phyloP scores from a whole-genome alignment of 2,797 vertebrate species.

The Argyrosomus regius region DNA sequence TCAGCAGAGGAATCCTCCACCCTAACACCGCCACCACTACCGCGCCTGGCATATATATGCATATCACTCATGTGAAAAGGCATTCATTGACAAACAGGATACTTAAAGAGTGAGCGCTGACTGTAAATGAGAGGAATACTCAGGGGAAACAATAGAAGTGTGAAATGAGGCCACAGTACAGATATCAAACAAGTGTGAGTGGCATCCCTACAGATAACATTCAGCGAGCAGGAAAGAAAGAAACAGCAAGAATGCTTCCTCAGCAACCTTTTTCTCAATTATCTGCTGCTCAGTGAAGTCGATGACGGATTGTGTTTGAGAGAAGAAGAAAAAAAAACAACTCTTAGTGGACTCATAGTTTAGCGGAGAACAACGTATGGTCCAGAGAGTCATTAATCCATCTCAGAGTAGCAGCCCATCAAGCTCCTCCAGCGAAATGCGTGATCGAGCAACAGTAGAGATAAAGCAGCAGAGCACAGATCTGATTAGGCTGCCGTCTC shows the following conservation, averaged over 20 bases:
- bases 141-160: slow-evolving; percentile 38
- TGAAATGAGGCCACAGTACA: slow-evolving; percentile 51
- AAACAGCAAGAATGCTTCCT: slow-evolving; percentile 60
- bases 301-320: slow-evolving; percentile 63
- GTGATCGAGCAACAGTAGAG: slow-evolving; percentile 71
- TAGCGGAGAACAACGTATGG: slow-evolving; percentile 62
- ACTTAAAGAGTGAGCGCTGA: slow-evolving; percentile 46
- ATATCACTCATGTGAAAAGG: slow-evolving; percentile 43
- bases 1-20: slow-evolving; percentile 43
- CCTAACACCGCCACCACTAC: slow-evolving; percentile 10
- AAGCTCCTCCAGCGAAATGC: slow-evolving; percentile 67
- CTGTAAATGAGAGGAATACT: slow-evolving; percentile 40
- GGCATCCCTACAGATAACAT: slow-evolving; percentile 55
- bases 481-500: slow-evolving; percentile 74
- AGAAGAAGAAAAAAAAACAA: slow-evolving; percentile 25
- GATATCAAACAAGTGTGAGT: slow-evolving; percentile 59
- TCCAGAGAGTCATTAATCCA: slow-evolving; percentile 74
- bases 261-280: slow-evolving; percentile 70
- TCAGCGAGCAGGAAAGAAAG: slow-evolving; percentile 40
- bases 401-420: slow-evolving; percentile 52
- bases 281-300: slow-evolving; percentile 69
- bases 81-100: slow-evolving; percentile 51
- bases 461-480: slow-evolving; percentile 71
- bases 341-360: slow-evolving; percentile 65
- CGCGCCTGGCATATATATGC: slow-evolving; percentile 37